Evolutionary conservation across 2,888 invertebrate genomes (phyloP), one percentile per base, ranked within the genome.

Genomic region (Drosophila demipolita): DNA sequence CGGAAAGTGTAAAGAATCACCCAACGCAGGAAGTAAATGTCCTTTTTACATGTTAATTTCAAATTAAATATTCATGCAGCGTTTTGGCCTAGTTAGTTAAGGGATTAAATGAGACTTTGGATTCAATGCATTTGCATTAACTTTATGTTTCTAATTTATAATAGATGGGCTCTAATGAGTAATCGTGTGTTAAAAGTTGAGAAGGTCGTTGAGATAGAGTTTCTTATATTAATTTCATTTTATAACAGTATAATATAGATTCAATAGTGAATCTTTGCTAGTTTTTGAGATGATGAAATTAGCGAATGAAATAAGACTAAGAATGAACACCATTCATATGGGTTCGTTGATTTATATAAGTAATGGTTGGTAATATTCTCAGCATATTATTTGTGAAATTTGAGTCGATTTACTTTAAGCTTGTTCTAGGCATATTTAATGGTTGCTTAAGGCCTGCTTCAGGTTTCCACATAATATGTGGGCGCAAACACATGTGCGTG

Each of bases 1-100:
- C 61, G 79, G 77, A 65, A 68, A 69, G 66, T 84, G 77, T 77
- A 84, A 82, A 81, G 85, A 83, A 81, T 65, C 83, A 33, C 68
- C 81, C 57, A 74, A 58, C 79, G 79, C 77, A 45, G 67, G 53
- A 77, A 82, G 83, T 73, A 9, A 55, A 74, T 59, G 69, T 50
- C 57, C 3, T 38, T 55, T 38, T 55, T 55, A 15, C 12, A 29
- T n/a, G 38, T 1, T 15, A 12, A 15, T n/a, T 38, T 5, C 55
- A n/a, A 2, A 38, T 55, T 8, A 29, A 40, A 57, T 57, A 42
- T 57, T 15, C 57, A 32, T 15, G 20, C 9, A 23, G 45, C 15
- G 29, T 42, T 55, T 38, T n/a, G 36, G 26, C 54, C 54, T 9
- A 40, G 29, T 55, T 38, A 38, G 26, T 54, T 11, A n/a, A 38